A percentile compares a stretch with the other conserved stretches of the same genome.
These are phyloP conservation scores for Lacerta agilis DNA, from an alignment of 2,797 vertebrate genomes.

Conservation along the genomic window DNA sequence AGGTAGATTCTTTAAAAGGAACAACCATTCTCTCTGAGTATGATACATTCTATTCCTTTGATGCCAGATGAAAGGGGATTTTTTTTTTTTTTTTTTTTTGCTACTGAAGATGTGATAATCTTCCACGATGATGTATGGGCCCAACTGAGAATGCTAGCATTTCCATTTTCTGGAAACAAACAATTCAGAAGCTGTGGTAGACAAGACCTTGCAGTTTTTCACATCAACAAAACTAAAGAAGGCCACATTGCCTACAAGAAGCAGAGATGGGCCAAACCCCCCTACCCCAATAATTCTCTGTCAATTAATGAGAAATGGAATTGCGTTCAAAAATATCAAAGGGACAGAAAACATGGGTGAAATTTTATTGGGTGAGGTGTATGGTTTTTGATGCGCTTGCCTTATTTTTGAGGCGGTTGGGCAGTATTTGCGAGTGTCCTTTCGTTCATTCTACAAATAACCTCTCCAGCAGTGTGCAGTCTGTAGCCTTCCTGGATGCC, in stretches of 20 bases:
- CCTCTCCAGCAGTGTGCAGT: too few species aligned
- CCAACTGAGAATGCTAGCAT: slow-evolving; percentile 53
- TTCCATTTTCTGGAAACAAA: slow-evolving; percentile 58
- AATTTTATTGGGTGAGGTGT: too few species aligned
- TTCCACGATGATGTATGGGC: slow-evolving; percentile 47
- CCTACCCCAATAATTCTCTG: too few species aligned
- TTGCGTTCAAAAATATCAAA: too few species aligned
- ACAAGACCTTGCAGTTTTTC: slow-evolving; percentile 24
- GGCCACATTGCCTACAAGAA: background rate
- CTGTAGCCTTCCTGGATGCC: too few species aligned
- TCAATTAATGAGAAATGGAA: too few species aligned
- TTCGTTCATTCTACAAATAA: too few species aligned
- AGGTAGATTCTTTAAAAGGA: slow-evolving; percentile 39
- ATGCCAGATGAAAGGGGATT: slow-evolving; percentile 68
- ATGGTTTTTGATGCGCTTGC: too few species aligned
- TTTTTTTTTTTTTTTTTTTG: background rate
- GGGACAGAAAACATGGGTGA: too few species aligned
- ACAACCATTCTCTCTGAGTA: slow-evolving; percentile 45
- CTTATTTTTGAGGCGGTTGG: too few species aligned
- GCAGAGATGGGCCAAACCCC: too few species aligned
- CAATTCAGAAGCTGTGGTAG: slow-evolving; percentile 36
- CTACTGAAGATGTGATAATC: slow-evolving; percentile 57
- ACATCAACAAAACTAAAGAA: background rate
- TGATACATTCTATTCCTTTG: slow-evolving; percentile 69
- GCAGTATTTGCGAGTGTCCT: too few species aligned